Percentiles rank a stretch among this genome's conserved stretches.
phyloP scores from a whole-genome alignment of 2,888 invertebrate species.

The Syritta pipiens region DNA sequence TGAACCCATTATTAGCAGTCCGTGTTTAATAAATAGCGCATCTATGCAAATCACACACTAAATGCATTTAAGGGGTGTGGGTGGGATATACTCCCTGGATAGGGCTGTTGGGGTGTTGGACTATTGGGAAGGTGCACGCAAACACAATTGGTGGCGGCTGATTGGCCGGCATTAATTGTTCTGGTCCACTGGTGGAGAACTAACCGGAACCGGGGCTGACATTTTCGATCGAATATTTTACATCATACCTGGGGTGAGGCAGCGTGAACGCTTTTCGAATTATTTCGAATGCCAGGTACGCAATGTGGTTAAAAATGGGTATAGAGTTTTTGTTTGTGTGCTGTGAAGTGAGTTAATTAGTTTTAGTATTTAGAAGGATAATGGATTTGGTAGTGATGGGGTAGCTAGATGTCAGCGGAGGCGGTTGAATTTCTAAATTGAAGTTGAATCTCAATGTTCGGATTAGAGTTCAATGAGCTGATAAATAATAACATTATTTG shows the following conservation, averaged over 20 bases:
- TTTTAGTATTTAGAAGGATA: background rate
- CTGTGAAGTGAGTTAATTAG: background rate
- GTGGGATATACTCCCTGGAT: too few relatives aligned
- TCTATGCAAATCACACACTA: constrained; percentile 65
- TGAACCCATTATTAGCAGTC: constrained; percentile 18
- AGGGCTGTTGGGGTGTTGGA: too few relatives aligned
- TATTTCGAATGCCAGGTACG: background rate
- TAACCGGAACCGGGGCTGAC: background rate
- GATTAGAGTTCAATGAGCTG: too few relatives aligned
- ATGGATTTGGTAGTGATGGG: too few relatives aligned
- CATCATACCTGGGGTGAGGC: background rate
- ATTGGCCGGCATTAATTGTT: constrained; percentile 42
- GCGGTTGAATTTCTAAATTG: too few relatives aligned
- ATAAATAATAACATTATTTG: too few relatives aligned
- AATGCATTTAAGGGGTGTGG: constrained; percentile 43
- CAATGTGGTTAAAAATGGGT: background rate
- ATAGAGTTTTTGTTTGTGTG: too few relatives aligned
- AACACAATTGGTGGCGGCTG: constrained; percentile 33
- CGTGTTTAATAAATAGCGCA: constrained; percentile 56
- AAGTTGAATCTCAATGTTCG: too few relatives aligned
- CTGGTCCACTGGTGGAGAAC: constrained; percentile 10
- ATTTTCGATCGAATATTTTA: background rate
- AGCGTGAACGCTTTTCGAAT: background rate
- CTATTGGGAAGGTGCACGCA: background rate
- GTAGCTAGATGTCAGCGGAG: too few relatives aligned